Percentiles rank a stretch among this genome's conserved stretches.
Evolutionary conservation across 2,797 vertebrate species (phyloP).

Genomic region (Moxostoma hubbsi): DNA sequence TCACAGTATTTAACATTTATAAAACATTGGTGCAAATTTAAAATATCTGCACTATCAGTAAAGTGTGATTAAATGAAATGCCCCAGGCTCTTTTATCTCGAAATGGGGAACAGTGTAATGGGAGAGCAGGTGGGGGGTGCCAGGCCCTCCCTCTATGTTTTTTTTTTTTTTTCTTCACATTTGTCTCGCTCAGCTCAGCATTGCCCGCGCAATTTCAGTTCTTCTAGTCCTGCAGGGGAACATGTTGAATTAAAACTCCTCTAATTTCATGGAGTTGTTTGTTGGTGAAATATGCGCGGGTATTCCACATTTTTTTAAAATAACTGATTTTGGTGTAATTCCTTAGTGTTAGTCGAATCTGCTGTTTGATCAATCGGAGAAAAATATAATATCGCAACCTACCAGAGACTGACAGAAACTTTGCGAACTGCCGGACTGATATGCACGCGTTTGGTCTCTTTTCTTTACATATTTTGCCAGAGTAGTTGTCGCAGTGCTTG

Average conservation of each 20-base stretch:
- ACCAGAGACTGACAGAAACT: conserved; percentile 55
- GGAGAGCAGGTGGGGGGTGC: conserved; percentile 30
- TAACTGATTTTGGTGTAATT: no score
- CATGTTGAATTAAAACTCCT: conserved; percentile 68
- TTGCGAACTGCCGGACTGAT: conserved; percentile 48
- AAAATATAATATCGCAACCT: conserved; percentile 15
- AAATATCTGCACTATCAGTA: no score
- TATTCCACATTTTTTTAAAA: no score
- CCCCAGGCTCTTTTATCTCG: conserved; percentile 10
- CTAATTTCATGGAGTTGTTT: conserved; percentile 83
- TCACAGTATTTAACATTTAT: neutral
- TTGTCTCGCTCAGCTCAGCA: no score
- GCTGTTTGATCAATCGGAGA: no score
- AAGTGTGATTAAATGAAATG: no score
- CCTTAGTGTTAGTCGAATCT: conserved; percentile 11
- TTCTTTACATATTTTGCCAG: conserved; percentile 20
- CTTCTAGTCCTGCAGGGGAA: conserved; percentile 67
- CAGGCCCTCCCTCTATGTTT: conserved; percentile 62
- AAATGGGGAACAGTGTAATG: conserved; percentile 8
- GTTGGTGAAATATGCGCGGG: conserved; percentile 79
- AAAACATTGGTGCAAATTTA: conserved; percentile 41
- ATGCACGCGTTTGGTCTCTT: conserved; percentile 58
- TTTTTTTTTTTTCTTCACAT: conserved; percentile 56
- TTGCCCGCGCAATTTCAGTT: conserved; percentile 64
- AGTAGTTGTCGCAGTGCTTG: neutral